Evolutionary conservation across 2,888 invertebrate genomes (phyloP), one percentile per base, ranked within the genome.

Genomic region (Acrobasis repandana): DNA sequence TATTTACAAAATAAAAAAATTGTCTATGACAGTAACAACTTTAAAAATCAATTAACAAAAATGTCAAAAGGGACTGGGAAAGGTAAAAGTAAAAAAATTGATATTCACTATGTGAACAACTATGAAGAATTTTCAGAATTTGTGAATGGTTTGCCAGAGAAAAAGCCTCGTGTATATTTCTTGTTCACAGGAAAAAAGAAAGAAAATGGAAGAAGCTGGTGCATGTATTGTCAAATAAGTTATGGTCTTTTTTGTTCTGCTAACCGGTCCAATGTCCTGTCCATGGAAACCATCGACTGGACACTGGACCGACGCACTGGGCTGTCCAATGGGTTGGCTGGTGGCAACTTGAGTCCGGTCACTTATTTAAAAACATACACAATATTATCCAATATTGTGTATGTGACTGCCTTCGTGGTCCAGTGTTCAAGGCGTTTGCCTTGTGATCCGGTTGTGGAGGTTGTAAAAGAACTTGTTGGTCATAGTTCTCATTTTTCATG

Each of bases 181-280:
- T 72, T 86, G 57, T 90, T 91, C 69, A 78, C 77, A 68, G 88
- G 88, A 8, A 77, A 77, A 67, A 89, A 82, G 79, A 89, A 94
- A 66, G 90, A 93, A 8, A 91, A 93, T 76, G 97, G 97, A 0
- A 85, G 94, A 63, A 97, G 97, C 82, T 98, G 98, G 98, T 98
- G 98, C 72, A 83, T 88, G 65, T 89, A 78, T 67, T 90, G 90
- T 67, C 84, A 86, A 74, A 48, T 89, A 66, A 88, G 90, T 91
- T 49, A 46, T 54, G 3, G 46, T 56, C 9, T 36, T 58, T 43
- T 47, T 14, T 28, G 1, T 20, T 48, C 50, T 18, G 43, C 6
- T 28, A 28, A 6, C 28, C 28, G 6, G 8, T 28, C 28, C 20
- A 4, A 6, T 28, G 28, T 28, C 6, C 0, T 28, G 28, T 28